Percentiles rank a stretch among this genome's conserved stretches.
Conservation (phyloP, 2,797 vertebrate species). For the Psittacula echo region DNA sequence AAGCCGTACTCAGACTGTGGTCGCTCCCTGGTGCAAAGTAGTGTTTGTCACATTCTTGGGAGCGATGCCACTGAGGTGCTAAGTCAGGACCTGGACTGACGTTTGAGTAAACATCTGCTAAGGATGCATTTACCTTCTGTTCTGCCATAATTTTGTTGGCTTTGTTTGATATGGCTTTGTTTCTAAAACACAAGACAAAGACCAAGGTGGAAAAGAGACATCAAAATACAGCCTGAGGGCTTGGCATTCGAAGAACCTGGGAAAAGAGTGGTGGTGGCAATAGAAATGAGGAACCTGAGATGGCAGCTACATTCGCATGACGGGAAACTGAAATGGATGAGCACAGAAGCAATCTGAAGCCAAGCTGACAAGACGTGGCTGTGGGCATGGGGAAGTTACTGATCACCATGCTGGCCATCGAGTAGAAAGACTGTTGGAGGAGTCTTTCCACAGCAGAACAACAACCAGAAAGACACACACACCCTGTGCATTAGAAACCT, state of each 20-base stretch:
- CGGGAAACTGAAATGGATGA: rapidly evolving
- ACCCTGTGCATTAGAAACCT: background rate
- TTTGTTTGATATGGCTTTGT: background rate
- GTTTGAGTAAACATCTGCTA: background rate
- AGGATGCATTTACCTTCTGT: background rate
- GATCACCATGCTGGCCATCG: rapidly evolving
- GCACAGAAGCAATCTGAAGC: background rate
- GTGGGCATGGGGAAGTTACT: background rate
- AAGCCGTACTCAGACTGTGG: background rate
- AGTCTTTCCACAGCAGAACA: background rate
- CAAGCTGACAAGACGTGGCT: background rate
- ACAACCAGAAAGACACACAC: background rate
- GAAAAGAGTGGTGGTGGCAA: background rate
- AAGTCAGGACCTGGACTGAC: background rate
- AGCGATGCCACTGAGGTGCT: background rate
- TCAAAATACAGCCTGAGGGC: background rate
- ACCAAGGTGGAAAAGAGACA: background rate
- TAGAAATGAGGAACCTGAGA: background rate
- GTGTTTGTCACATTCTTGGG: background rate
- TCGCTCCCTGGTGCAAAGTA: background rate
- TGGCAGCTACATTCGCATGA: background rate
- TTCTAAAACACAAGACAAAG: background rate
- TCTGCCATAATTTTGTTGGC: background rate
- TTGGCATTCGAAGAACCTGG: background rate
- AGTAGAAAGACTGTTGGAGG: background rate